phyloP scores from a whole-genome alignment of 1,140 invertebrate species.

The Eriocheir sinensis region DNA sequence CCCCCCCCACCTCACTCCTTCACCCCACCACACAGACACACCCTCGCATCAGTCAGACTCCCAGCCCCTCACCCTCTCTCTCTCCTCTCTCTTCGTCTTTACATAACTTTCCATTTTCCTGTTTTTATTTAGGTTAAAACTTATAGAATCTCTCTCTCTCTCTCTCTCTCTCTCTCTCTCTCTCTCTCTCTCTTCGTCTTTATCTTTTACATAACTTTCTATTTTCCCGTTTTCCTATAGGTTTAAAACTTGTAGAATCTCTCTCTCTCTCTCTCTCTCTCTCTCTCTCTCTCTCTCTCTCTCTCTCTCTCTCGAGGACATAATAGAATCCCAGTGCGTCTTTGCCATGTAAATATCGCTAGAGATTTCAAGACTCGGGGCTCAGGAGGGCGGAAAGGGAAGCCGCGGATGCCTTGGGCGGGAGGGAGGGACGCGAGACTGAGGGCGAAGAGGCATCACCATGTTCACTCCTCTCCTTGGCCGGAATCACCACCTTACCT shows the following conservation, averaged over 20 bases:
- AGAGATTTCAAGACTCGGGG: slow-evolving; percentile 23
- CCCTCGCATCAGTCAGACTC: neutral
- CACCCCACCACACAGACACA: neutral
- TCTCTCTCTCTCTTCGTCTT: slow-evolving; percentile 36
- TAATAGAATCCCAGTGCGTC: slow-evolving; percentile 3
- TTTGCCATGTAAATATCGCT: slow-evolving; percentile 25
- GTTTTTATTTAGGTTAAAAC: neutral
- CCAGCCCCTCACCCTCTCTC: neutral
- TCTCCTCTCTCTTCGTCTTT: neutral
- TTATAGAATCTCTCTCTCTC: slow-evolving; percentile 23
- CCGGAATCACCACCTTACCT: neutral
- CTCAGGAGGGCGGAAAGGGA: slow-evolving; percentile 8
- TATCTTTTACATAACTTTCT: neutral
- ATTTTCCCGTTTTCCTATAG: neutral
- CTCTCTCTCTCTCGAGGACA: slow-evolving; percentile 29
- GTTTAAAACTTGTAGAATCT: neutral
- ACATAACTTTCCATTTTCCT: neutral
- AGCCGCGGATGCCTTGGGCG: neutral
- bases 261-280: slow-evolving; percentile 58
- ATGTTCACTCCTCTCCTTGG: neutral
- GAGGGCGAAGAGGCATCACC: neutral
- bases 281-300: slow-evolving; percentile 50
- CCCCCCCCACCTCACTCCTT: neutral
- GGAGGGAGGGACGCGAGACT: neutral
- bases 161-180: slow-evolving; percentile 53